Percentiles rank a stretch among this genome's conserved stretches.
Evolutionary conservation across 2,113 vertebrate genomes (phyloP).

Genomic region (Astatotilapia flaviijosephi): DNA sequence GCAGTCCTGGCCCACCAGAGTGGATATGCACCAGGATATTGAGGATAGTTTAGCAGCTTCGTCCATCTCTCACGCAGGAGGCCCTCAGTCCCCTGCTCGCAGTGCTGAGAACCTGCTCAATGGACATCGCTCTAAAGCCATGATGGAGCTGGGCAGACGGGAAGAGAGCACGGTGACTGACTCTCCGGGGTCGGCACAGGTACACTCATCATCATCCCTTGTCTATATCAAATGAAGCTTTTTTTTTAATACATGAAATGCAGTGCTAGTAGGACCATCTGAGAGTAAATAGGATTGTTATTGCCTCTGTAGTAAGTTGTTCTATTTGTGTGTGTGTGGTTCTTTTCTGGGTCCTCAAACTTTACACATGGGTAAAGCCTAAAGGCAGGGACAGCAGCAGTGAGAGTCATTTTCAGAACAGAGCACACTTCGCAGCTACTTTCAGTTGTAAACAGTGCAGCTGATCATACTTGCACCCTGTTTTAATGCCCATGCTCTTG

Average conservation of each 20-base stretch:
- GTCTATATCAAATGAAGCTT: not conserved
- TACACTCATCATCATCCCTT: not conserved
- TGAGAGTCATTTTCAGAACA: not conserved
- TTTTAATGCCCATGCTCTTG: not conserved
- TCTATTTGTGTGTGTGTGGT: not conserved
- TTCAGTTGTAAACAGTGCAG: not conserved
- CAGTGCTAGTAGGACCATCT: not conserved
- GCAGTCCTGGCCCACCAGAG: constrained; percentile 95
- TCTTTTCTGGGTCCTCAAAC: not conserved
- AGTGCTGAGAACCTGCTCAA: constrained; percentile 86
- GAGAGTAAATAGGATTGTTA: not conserved
- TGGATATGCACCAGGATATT: constrained; percentile 92
- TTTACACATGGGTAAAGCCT: not conserved
- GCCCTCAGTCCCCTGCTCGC: constrained; percentile 86
- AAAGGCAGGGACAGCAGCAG: not conserved
- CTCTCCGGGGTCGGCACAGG: constrained; percentile 10
- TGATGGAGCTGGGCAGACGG: constrained; percentile 78
- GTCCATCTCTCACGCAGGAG: constrained; percentile 82
- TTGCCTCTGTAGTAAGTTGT: not conserved
- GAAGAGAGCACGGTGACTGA: constrained; percentile 75
- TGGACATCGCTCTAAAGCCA: constrained; percentile 84
- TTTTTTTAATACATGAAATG: not conserved
- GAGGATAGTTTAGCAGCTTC: constrained; percentile 90
- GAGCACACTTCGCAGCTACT: not conserved
- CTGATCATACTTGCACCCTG: not conserved